Conservation (phyloP, 2,797 vertebrate species). For the Acipenser transmontanus region DNA sequence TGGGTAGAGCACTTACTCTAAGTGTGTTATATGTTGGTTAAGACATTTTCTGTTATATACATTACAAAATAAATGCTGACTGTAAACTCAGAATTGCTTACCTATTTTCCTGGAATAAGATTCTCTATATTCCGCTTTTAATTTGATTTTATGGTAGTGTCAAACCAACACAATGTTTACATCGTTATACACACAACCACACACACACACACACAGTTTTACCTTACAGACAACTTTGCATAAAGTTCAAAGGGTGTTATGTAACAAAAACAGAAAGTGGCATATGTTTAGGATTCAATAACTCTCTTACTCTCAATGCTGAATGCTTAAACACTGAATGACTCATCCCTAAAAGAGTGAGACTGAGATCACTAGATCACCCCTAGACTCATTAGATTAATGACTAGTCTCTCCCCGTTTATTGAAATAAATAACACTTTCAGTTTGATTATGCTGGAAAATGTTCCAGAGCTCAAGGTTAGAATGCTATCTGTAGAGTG, state of each 20-base stretch:
- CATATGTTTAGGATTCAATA: conserved; percentile 54
- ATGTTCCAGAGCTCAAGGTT: conserved; percentile 50
- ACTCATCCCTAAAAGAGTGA: conserved; percentile 49
- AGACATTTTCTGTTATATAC: too few species aligned
- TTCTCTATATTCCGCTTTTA: too few species aligned
- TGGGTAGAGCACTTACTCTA: too few species aligned
- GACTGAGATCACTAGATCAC: conserved; percentile 43
- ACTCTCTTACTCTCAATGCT: conserved; percentile 9
- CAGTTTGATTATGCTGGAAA: conserved; percentile 29
- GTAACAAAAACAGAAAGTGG: conserved; percentile 31
- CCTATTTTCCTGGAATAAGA: too few species aligned
- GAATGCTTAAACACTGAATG: conserved; percentile 46
- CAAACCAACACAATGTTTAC: neutral
- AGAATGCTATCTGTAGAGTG: conserved; percentile 37
- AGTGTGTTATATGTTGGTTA: too few species aligned
- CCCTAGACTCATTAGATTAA: conserved; percentile 45
- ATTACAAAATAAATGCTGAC: too few species aligned
- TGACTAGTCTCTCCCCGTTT: conserved; percentile 54
- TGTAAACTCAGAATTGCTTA: too few species aligned
- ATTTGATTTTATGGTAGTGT: too few species aligned
- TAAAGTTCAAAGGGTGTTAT: conserved; percentile 24
- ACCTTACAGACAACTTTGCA: conserved; percentile 2
- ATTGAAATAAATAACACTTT: conserved; percentile 56
- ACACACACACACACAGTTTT: conserved; percentile 26
- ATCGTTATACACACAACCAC: conserved; percentile 20